phyloP scores from a whole-genome alignment of 2,888 invertebrate genomes.

The Campopleginae sp. region DNA sequence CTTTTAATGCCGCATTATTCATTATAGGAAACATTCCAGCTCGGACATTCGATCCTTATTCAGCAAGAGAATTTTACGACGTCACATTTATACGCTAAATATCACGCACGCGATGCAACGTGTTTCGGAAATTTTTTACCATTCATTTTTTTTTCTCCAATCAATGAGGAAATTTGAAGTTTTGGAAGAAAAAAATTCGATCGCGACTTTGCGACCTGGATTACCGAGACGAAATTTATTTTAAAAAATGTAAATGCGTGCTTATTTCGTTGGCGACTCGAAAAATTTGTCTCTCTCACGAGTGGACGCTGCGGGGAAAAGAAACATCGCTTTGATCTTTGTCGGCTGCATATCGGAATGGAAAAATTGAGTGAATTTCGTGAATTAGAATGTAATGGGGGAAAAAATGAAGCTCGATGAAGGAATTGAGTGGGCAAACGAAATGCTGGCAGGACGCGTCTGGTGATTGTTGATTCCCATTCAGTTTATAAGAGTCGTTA shows the following conservation, averaged over 20 bases:
- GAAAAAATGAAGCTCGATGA: not conserved
- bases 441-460: constrained; percentile 9
- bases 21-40: constrained; percentile 37
- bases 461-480: not conserved
- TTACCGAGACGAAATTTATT: too few relatives aligned
- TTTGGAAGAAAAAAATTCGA: too few relatives aligned
- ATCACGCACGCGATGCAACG: not conserved
- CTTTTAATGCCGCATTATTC: constrained; percentile 24
- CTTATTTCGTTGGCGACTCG: too few relatives aligned
- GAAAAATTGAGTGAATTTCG: not conserved
- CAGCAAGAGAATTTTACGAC: constrained; percentile 26
- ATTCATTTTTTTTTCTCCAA: not conserved
- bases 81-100: constrained; percentile 34
- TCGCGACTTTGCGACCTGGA: too few relatives aligned
- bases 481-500: constrained; percentile 41
- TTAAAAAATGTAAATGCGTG: too few relatives aligned
- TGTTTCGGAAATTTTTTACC: not conserved
- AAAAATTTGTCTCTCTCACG: too few relatives aligned
- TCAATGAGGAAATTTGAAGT: not conserved
- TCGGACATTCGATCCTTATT: constrained; percentile 34
- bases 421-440: not conserved
- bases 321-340: too few relatives aligned
- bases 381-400: not conserved
- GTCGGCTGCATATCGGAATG: not conserved
- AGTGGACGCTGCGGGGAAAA: too few relatives aligned